These are phyloP conservation scores for Ataeniobius toweri DNA, from an alignment of 2,797 vertebrate genomes.

Conservation along the genomic window DNA sequence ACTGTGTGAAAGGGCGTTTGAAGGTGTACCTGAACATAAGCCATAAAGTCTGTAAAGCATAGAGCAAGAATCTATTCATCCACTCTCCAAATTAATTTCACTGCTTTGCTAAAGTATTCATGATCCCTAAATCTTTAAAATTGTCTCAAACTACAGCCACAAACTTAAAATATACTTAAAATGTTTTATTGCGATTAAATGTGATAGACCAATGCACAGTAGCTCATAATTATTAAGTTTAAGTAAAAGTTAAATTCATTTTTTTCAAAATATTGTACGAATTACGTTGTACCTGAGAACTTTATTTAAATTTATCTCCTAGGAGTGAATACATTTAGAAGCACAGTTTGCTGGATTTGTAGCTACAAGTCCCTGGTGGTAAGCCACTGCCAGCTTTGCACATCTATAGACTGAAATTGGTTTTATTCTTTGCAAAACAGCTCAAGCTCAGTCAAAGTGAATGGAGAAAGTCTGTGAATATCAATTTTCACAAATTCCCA, in stretches of 20 bases:
- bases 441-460: not conserved
- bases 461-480: too few species aligned
- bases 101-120: not conserved
- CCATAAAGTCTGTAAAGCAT: not conserved
- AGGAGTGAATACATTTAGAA: not conserved
- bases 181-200: not conserved
- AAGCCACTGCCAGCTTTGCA: not conserved
- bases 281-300: not conserved
- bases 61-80: not conserved
- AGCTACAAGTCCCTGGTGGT: not conserved
- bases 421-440: not conserved
- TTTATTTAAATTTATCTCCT: not conserved
- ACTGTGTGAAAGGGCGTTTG: not conserved
- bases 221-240: not conserved
- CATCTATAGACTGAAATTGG: not conserved
- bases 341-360: not conserved
- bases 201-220: not conserved
- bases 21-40: not conserved
- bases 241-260: not conserved
- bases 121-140: not conserved
- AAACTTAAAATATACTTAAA: not conserved
- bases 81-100: not conserved
- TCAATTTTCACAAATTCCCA: too few species aligned
- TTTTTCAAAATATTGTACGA: not conserved
- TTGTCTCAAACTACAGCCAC: not conserved